phyloP scores from a whole-genome alignment of 2,888 invertebrate species.

The Gibbula magus region DNA sequence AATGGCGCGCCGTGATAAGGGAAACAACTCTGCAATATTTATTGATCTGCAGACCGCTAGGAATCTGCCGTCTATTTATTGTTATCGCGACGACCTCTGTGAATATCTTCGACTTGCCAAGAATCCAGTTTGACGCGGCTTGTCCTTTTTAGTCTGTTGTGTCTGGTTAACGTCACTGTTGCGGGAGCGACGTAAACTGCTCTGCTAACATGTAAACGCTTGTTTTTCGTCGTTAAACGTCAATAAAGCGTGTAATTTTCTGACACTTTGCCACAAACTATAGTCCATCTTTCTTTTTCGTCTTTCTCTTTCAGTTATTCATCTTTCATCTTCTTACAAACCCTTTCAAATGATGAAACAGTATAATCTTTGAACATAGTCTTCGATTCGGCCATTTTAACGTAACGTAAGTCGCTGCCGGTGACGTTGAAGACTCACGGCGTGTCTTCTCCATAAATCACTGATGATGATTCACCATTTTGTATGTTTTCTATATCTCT shows the following conservation, averaged over 20 bases:
- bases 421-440: too few relatives aligned
- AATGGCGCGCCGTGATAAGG: background rate
- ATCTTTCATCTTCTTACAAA: too few relatives aligned
- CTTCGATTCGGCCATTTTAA: too few relatives aligned
- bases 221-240: background rate
- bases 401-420: too few relatives aligned
- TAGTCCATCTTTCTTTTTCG: too few relatives aligned
- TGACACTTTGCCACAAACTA: background rate
- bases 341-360: too few relatives aligned
- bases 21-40: background rate
- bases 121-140: background rate
- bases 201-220: background rate
- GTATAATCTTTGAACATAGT: too few relatives aligned
- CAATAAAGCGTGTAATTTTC: background rate
- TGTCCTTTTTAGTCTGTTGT: background rate
- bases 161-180: constrained; percentile 2
- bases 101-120: background rate
- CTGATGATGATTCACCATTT: too few relatives aligned
- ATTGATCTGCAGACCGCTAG: background rate
- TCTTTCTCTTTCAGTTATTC: too few relatives aligned
- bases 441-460: too few relatives aligned
- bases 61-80: background rate
- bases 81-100: background rate
- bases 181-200: background rate
- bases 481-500: too few relatives aligned